phyloP scores from a whole-genome alignment of 1,140 invertebrate species.

The Aphaenogaster ashmeadi region DNA sequence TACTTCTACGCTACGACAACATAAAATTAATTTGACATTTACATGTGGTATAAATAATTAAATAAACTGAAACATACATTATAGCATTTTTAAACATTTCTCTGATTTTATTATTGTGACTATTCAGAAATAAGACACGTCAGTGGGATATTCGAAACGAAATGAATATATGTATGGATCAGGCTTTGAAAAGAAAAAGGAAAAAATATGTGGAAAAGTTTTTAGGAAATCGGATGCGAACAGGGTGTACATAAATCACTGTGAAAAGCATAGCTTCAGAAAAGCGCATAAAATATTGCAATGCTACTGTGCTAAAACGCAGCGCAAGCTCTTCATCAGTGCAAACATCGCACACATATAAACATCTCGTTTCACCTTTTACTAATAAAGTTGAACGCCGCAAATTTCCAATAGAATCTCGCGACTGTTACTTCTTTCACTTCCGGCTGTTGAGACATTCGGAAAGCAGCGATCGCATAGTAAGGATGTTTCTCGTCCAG shows the following conservation, averaged over 20 bases:
- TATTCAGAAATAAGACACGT: background rate
- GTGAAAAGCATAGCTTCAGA: background rate
- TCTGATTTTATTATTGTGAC: background rate
- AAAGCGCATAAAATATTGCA: conserved; percentile 1
- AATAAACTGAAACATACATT: background rate
- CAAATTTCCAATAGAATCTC: conserved; percentile 81
- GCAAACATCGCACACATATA: conserved; percentile 10
- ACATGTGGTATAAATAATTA: background rate
- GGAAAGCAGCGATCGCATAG: conserved; percentile 76
- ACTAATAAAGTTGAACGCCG: conserved; percentile 80
- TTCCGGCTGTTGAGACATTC: conserved; percentile 81
- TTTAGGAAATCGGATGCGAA: background rate
- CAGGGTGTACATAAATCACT: background rate
- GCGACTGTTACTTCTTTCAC: conserved; percentile 77
- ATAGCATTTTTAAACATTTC: background rate
- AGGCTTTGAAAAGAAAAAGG: background rate
- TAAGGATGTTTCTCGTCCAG: conserved; percentile 80
- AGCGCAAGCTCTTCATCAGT: background rate
- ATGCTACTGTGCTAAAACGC: conserved; percentile 5
- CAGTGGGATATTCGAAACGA: background rate
- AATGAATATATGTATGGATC: background rate
- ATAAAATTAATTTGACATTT: background rate
- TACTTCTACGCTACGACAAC: background rate
- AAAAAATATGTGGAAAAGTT: background rate
- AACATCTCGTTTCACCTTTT: conserved; percentile 76